These are phyloP conservation scores for Acleris literana DNA, from an alignment of 2,888 invertebrate species.

Conservation along the genomic window DNA sequence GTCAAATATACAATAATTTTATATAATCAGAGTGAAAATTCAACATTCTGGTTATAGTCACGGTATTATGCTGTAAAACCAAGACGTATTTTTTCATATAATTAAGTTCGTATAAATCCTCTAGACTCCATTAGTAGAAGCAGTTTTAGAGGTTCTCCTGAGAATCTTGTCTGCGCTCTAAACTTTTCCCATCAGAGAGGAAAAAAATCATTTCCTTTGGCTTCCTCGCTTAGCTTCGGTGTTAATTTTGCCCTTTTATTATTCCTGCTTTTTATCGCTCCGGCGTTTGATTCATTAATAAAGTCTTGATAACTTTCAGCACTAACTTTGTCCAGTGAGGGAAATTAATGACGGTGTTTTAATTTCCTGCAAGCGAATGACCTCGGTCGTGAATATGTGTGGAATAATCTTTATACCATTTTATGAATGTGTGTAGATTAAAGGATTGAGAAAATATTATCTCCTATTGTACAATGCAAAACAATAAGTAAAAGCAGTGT, in stretches of 20 bases:
- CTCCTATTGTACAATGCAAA: no score
- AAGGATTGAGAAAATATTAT: no score
- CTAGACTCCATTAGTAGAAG: conserved; percentile 55
- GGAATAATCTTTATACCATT: no score
- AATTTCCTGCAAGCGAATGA: conserved; percentile 28
- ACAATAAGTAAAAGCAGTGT: no score
- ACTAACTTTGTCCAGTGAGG: conserved; percentile 49
- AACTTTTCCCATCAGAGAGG: conserved; percentile 59
- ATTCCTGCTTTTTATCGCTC: conserved; percentile 48
- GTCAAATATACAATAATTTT: no score
- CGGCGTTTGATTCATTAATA: conserved; percentile 55
- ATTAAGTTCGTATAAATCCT: conserved; percentile 34
- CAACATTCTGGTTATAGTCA: no score
- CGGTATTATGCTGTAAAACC: conserved; percentile 2
- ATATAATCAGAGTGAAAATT: no score
- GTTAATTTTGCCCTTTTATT: conserved; percentile 49
- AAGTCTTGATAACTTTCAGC: conserved; percentile 49
- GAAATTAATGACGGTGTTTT: conserved; percentile 47
- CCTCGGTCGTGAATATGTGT: background rate
- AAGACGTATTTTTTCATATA: background rate
- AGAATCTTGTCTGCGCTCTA: conserved; percentile 46
- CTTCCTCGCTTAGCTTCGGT: conserved; percentile 46
- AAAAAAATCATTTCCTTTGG: conserved; percentile 56
- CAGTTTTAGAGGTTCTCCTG: conserved; percentile 56
- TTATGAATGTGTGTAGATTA: no score